Base-by-base conservation (phyloP, 64 coral and sea anemone genomes). In the Trachythela sp. region DNA sequence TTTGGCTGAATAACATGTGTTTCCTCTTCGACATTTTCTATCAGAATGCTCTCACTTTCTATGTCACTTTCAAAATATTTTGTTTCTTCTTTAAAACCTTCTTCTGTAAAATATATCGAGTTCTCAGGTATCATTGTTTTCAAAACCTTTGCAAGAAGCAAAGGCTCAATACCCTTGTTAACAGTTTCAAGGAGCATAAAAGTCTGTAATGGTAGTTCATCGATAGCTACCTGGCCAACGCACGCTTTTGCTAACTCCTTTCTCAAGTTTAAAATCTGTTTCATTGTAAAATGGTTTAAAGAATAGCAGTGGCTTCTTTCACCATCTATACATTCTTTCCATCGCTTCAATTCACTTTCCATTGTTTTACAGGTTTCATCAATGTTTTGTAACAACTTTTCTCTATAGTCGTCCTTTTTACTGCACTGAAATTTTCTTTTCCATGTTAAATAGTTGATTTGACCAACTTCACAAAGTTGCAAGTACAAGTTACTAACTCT, bases 171-270 rank as follows among this genome's bases (percentile, higher is more conserved):
- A 41, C 49, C 86, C 6, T 68, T 48, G 83, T 51, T 39, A 3
- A 95, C 88, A 87, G 84, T 90, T 67, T 95, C 87, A 22, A 95
- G 85, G 17, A 95, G 84, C 11, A 88, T 90, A 34, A 92, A 51
- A 11, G 92, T 84, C 40, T 92, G 94, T 3, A 88, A 36, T 26
- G 67, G 84, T 6, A 92, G 39, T 14, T 90, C 84, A 29, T 36
- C 22, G 36, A 56, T 54, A 11, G 37, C 8, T 0, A 87, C 29
- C 0, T 40, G 26, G 9, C 37, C 58, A 42, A 54, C 26, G 24
- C 90, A 67, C 22, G 88, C 68, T 7, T 0, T 7, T 0, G 87
- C 94, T 11, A 95, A 83, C 51, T 92, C 91, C 48, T 86, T 90
- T 49, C 94, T 89, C 8, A 95, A 36, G 8, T 87, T 39, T 64